Percentiles rank a stretch among this genome's conserved stretches.
These are phyloP conservation scores for Stylophora pistillata DNA, from an alignment of 64 coral and sea anemone species.

Conservation along the genomic window DNA sequence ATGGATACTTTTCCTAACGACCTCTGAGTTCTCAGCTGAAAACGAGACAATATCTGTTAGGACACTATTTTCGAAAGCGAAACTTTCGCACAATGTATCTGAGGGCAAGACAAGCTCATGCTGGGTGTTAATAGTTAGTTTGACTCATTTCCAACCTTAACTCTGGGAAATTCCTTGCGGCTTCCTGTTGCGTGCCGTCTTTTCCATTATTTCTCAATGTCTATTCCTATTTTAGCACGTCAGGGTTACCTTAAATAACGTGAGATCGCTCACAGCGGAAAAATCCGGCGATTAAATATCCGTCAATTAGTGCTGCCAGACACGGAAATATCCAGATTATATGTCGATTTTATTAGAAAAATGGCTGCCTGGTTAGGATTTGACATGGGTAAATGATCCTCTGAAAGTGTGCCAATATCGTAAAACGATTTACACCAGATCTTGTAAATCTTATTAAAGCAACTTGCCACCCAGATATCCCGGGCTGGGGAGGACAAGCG, in stretches of 20 bases:
- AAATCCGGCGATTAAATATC: not conserved
- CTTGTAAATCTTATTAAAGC: not conserved
- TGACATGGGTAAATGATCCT: not conserved
- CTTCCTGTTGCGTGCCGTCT: not conserved
- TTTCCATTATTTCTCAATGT: not conserved
- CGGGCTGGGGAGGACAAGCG: not conserved
- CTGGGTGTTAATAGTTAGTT: too few species aligned
- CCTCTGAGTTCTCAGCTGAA: slow-evolving; percentile 79
- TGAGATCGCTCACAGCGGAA: not conserved
- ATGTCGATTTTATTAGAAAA: not conserved
- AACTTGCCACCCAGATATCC: not conserved
- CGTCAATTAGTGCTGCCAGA: not conserved
- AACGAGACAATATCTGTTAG: not conserved
- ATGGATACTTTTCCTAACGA: slow-evolving; percentile 75
- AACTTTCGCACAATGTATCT: not conserved
- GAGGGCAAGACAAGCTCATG: too few species aligned
- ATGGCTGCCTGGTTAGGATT: not conserved
- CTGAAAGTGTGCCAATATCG: not conserved
- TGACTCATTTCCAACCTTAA: too few species aligned
- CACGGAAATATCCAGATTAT: not conserved
- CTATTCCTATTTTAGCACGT: not conserved
- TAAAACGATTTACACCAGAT: not conserved
- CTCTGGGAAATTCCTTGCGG: not conserved
- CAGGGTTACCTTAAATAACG: not conserved
- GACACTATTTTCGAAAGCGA: not conserved